phyloP scores from a whole-genome alignment of 2,113 vertebrate genomes.

The Poeciliopsis occidentalis region DNA sequence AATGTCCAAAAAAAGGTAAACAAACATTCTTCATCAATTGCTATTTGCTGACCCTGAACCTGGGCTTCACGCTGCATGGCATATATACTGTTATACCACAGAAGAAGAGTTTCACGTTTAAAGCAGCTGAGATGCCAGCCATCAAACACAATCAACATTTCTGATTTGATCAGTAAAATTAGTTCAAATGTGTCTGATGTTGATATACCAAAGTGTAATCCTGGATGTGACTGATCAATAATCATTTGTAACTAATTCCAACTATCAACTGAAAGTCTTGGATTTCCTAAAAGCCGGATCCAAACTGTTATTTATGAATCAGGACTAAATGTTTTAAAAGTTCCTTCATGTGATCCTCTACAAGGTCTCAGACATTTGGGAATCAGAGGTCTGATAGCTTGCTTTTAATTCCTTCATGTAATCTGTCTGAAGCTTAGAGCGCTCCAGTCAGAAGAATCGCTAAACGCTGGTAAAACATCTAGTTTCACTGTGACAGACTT shows the following conservation, averaged over 20 bases:
- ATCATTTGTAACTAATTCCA: background rate
- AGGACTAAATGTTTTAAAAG: no score
- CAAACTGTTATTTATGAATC: background rate
- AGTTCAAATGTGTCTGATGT: background rate
- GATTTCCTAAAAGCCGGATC: background rate
- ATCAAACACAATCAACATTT: background rate
- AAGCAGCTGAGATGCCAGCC: background rate
- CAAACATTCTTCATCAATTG: no score
- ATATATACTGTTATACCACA: background rate
- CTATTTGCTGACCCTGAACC: background rate
- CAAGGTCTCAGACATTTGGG: no score
- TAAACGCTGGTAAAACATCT: conserved; percentile 62
- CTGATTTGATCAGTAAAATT: no score
- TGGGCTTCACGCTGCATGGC: background rate
- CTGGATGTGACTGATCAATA: background rate
- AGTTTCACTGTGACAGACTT: conserved; percentile 68
- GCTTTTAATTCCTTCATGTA: conserved; percentile 15
- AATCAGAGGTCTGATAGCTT: conserved; percentile 9
- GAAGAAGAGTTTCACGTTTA: background rate
- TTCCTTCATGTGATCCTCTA: no score
- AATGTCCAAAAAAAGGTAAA: background rate
- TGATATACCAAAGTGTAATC: background rate
- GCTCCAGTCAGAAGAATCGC: conserved; percentile 17
- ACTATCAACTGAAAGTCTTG: no score
- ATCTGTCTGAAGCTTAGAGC: conserved; percentile 20